phyloP scores from a whole-genome alignment of 2,113 vertebrate genomes.

The Entelurus aequoreus region DNA sequence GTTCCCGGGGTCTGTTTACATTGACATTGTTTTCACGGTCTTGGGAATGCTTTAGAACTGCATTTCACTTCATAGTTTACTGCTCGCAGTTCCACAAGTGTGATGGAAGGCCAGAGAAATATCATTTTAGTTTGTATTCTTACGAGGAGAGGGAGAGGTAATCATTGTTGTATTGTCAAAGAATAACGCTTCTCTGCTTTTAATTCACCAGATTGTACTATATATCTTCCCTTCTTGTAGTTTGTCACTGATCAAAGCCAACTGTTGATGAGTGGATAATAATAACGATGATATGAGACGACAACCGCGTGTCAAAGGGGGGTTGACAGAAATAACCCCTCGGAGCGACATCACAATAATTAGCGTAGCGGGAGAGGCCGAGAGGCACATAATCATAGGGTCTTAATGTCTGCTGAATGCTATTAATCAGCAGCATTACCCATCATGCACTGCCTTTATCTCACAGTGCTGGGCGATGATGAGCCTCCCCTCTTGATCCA shows the following conservation, averaged over 20 bases:
- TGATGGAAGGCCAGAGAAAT: too few relatives aligned
- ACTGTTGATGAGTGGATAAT: slow-evolving; percentile 52
- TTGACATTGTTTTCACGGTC: too few relatives aligned
- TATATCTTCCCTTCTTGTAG: too few relatives aligned
- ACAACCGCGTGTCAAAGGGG: slow-evolving; percentile 27
- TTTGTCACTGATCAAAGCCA: slow-evolving; percentile 12
- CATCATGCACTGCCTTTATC: slow-evolving; percentile 63
- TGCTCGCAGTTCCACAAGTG: too few relatives aligned
- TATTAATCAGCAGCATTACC: slow-evolving; percentile 72
- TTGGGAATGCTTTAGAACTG: too few relatives aligned
- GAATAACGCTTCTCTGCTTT: too few relatives aligned
- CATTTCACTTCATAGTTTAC: too few relatives aligned
- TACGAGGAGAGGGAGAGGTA: too few relatives aligned
- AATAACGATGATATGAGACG: slow-evolving; percentile 41
- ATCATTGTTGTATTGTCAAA: too few relatives aligned
- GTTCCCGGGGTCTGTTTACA: too few relatives aligned
- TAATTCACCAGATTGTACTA: too few relatives aligned
- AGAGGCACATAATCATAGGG: slow-evolving; percentile 65
- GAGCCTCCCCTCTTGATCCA: slow-evolving; percentile 53
- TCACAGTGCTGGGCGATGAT: slow-evolving; percentile 49
- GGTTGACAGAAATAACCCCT: slow-evolving; percentile 38
- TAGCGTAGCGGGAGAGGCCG: slow-evolving; percentile 59
- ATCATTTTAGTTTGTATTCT: too few relatives aligned
- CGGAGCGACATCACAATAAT: slow-evolving; percentile 66
- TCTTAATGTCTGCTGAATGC: slow-evolving; percentile 71